Conservation (phyloP, 2,797 vertebrate genomes). For the Chrosomus eos region DNA sequence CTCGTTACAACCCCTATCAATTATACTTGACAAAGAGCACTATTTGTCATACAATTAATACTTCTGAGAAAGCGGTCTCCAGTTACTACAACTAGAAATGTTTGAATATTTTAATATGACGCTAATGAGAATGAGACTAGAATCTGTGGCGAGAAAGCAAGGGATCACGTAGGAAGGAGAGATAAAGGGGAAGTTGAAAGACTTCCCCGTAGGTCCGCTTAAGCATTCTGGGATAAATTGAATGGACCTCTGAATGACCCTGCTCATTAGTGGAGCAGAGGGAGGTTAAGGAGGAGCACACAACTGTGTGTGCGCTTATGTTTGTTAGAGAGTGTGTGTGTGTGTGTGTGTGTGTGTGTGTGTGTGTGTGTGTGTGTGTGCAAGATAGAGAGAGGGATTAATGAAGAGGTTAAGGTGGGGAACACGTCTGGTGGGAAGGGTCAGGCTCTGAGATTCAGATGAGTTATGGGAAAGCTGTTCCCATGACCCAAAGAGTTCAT, state of each 20-base stretch:
- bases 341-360: too few relatives aligned
- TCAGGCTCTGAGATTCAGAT: conserved; percentile 42
- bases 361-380: too few relatives aligned
- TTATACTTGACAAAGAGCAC: background rate
- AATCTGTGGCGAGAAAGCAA: background rate
- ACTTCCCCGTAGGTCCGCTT: conserved; percentile 47
- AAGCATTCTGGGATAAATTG: conserved; percentile 63
- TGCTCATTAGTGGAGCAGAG: conserved; percentile 70
- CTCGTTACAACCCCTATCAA: too few relatives aligned
- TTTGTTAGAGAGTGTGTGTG: conserved; percentile 4
- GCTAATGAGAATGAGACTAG: background rate
- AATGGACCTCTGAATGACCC: conserved; percentile 65
- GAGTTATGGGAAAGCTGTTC: conserved; percentile 49
- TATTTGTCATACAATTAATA: background rate
- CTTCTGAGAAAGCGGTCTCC: background rate
- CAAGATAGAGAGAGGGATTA: conserved; percentile 20
- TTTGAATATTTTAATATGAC: conserved; percentile 7
- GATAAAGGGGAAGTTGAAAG: conserved; percentile 43
- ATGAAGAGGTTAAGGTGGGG: conserved; percentile 45
- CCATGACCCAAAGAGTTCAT: conserved; percentile 48
- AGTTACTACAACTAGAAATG: background rate
- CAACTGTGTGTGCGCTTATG: conserved; percentile 28
- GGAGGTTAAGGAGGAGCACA: conserved; percentile 40
- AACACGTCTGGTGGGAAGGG: conserved; percentile 48
- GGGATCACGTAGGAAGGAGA: conserved; percentile 36